phyloP scores from a whole-genome alignment of 2,888 invertebrate genomes.

The Oligia fasciuncula region DNA sequence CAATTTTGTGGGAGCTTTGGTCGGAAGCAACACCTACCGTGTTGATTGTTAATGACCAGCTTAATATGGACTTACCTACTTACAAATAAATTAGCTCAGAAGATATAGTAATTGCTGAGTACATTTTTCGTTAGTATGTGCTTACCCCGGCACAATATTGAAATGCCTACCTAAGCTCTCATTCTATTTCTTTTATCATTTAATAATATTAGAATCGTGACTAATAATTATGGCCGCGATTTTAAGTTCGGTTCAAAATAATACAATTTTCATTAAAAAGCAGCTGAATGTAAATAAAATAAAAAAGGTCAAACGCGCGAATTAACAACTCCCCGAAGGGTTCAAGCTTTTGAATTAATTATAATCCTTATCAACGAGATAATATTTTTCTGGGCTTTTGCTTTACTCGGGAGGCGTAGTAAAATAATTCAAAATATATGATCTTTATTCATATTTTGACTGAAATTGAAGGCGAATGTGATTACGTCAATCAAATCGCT shows the following conservation, averaged over 20 bases:
- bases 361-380: conserved; percentile 69
- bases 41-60: conserved; percentile 28
- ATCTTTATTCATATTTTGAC: conserved; percentile 33
- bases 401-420: conserved; percentile 39
- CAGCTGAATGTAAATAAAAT: conserved; percentile 64
- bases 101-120: background rate
- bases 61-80: conserved; percentile 22
- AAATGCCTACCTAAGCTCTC: background rate
- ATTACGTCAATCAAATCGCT: conserved; percentile 20
- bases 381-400: conserved; percentile 67
- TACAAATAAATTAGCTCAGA: conserved; percentile 19
- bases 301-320: conserved; percentile 70
- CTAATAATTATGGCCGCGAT: conserved; percentile 49
- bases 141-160: background rate
- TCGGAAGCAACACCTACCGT: conserved; percentile 20
- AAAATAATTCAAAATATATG: conserved; percentile 49
- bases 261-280: conserved; percentile 60
- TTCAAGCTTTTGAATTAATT: conserved; percentile 72
- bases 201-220: conserved; percentile 14
- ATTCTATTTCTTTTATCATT: background rate
- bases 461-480: conserved; percentile 32
- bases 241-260: conserved; percentile 45
- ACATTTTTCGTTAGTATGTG: background rate
- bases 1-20: conserved; percentile 31
- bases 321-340: conserved; percentile 70